These are phyloP conservation scores for Aselliscus stoliczkanus DNA, from an alignment of 2,797 vertebrate species.

Conservation along the genomic window DNA sequence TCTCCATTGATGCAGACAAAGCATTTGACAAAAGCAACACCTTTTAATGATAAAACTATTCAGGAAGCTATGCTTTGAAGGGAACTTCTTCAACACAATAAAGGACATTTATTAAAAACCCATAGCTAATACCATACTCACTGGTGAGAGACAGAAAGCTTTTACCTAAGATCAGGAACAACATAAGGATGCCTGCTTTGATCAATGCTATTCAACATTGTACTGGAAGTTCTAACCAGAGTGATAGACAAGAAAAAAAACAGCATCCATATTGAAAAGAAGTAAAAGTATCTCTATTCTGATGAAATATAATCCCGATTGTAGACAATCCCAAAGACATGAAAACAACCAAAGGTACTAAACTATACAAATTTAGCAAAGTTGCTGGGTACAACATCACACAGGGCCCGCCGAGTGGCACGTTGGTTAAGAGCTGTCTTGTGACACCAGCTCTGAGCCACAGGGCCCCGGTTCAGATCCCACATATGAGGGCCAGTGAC, in stretches of 20 bases:
- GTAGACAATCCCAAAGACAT: background rate
- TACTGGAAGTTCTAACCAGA: background rate
- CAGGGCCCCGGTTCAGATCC: too few species aligned
- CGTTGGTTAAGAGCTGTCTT: too few species aligned
- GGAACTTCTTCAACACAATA: background rate
- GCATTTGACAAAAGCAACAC: background rate
- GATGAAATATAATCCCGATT: background rate
- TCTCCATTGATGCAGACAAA: background rate
- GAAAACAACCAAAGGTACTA: background rate
- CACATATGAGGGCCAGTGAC: too few species aligned
- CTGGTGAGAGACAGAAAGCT: background rate
- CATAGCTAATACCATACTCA: background rate
- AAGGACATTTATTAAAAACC: background rate
- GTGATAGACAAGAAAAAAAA: background rate
- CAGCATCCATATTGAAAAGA: background rate
- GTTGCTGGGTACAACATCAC: background rate
- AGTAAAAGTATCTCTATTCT: background rate
- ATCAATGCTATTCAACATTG: background rate
- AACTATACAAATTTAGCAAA: background rate
- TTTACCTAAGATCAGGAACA: background rate
- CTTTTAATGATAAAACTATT: background rate
- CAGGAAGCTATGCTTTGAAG: background rate
- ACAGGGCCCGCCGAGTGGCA: background rate
- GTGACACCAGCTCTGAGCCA: too few species aligned
- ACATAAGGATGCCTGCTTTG: background rate